Percentiles rank a stretch among this genome's conserved stretches.
Conservation (phyloP, 1,140 invertebrate genomes). For the Paraescarpia echinospica region DNA sequence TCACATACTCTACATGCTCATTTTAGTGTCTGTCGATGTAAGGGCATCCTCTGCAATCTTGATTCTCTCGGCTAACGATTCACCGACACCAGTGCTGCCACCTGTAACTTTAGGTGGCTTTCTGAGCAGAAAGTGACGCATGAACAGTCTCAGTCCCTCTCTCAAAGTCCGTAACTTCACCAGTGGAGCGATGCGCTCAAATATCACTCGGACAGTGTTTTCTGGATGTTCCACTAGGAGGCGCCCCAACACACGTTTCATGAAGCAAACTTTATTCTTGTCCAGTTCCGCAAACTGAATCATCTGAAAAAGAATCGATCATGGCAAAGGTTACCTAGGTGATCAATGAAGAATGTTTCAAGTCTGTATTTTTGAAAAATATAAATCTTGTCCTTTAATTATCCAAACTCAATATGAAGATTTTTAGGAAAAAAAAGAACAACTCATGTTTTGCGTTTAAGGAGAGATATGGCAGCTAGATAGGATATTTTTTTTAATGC, state of each 20-base stretch:
- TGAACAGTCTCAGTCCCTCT: constrained; percentile 76
- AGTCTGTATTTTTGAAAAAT: neutral
- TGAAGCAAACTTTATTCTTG: constrained; percentile 69
- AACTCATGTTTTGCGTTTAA: too few species aligned
- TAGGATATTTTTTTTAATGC: too few species aligned
- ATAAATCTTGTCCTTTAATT: too few species aligned
- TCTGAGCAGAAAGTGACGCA: constrained; percentile 73
- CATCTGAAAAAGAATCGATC: constrained; percentile 62
- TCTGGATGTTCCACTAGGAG: constrained; percentile 68
- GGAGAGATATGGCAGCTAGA: too few species aligned
- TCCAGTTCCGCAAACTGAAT: constrained; percentile 80
- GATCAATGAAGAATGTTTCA: too few species aligned
- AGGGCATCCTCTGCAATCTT: constrained; percentile 33
- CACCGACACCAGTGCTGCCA: neutral
- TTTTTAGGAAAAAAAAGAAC: too few species aligned
- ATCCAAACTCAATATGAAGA: too few species aligned
- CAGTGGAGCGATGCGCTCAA: constrained; percentile 67
- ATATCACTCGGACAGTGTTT: constrained; percentile 66
- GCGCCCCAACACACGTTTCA: constrained; percentile 71
- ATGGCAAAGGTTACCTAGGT: neutral
- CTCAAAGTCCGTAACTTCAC: constrained; percentile 72
- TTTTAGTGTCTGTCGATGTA: constrained; percentile 13
- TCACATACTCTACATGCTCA: constrained; percentile 11
- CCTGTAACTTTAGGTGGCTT: neutral
- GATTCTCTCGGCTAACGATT: constrained; percentile 32